These are phyloP conservation scores for Halcyon malimbica DNA, from an alignment of 2,113 vertebrate genomes.

Conservation along the genomic window DNA sequence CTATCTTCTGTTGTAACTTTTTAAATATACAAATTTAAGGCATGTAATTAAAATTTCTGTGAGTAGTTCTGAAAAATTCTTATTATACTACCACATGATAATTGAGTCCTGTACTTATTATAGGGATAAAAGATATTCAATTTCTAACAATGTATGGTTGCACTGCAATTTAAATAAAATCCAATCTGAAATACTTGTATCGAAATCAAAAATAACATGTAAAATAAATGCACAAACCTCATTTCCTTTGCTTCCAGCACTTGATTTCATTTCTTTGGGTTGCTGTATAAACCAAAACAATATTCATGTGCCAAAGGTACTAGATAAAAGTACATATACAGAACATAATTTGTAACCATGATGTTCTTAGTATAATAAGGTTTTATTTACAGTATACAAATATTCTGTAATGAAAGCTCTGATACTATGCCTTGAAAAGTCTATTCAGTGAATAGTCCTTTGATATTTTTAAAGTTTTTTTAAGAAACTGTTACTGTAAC, in stretches of 20 bases:
- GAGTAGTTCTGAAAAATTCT: neutral
- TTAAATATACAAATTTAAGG: neutral
- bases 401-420: neutral
- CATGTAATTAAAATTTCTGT: neutral
- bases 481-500: neutral
- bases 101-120: neutral
- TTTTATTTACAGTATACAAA: neutral
- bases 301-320: slow-evolving; percentile 20
- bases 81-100: neutral
- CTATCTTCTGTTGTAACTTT: neutral
- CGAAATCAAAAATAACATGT: neutral
- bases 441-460: neutral
- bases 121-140: neutral
- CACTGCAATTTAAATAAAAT: neutral
- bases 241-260: slow-evolving; percentile 88
- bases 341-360: neutral
- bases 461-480: neutral
- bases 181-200: neutral
- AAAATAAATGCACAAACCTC: slow-evolving; percentile 81
- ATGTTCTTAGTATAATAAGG: neutral
- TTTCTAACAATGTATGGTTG: neutral
- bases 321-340: neutral
- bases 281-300: slow-evolving; percentile 80
- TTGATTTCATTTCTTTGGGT: slow-evolving; percentile 94
- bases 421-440: neutral